phyloP scores from a whole-genome alignment of 2,113 vertebrate species.

The Acanthochromis polyacanthus region DNA sequence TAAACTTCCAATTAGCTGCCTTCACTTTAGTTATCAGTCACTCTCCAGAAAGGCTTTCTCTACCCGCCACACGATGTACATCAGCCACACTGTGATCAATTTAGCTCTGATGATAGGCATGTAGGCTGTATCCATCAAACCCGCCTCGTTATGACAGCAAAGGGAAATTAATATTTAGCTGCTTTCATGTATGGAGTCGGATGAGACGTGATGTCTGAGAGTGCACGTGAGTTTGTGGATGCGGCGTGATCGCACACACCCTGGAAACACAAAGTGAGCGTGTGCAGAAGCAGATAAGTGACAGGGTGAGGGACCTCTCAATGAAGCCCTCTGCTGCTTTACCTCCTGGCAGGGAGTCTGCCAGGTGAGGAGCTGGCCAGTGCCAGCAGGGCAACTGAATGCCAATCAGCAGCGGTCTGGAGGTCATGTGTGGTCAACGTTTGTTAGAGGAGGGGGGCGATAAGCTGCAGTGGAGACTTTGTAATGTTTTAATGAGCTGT shows the following conservation, averaged over 20 bases:
- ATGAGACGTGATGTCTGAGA: constrained; percentile 15
- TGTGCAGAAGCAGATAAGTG: constrained; percentile 41
- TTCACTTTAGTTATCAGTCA: constrained; percentile 71
- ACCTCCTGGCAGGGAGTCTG: constrained; percentile 55
- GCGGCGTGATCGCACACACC: not conserved
- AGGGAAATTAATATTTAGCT: constrained; percentile 64
- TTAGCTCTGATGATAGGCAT: constrained; percentile 57
- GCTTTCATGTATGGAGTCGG: constrained; percentile 12
- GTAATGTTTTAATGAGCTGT: constrained; percentile 44
- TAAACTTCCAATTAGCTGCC: constrained; percentile 73
- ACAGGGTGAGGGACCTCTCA: constrained; percentile 65
- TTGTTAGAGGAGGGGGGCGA: constrained; percentile 29
- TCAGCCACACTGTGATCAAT: constrained; percentile 64
- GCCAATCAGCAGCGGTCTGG: constrained; percentile 68
- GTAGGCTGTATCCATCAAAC: constrained; percentile 64
- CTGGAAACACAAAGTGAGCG: constrained; percentile 3
- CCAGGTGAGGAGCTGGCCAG: constrained; percentile 62
- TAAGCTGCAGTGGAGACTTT: constrained; percentile 11
- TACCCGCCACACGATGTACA: constrained; percentile 39
- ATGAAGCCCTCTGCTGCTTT: constrained; percentile 48
- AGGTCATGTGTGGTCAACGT: constrained; percentile 54
- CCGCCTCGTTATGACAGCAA: constrained; percentile 45
- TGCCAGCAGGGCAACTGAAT: constrained; percentile 59
- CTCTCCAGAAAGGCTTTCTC: constrained; percentile 37
- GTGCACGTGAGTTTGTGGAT: constrained; percentile 15